Evolutionary conservation across 2,888 invertebrate species (phyloP).

Genomic region (Fissipunctia ypsillon): DNA sequence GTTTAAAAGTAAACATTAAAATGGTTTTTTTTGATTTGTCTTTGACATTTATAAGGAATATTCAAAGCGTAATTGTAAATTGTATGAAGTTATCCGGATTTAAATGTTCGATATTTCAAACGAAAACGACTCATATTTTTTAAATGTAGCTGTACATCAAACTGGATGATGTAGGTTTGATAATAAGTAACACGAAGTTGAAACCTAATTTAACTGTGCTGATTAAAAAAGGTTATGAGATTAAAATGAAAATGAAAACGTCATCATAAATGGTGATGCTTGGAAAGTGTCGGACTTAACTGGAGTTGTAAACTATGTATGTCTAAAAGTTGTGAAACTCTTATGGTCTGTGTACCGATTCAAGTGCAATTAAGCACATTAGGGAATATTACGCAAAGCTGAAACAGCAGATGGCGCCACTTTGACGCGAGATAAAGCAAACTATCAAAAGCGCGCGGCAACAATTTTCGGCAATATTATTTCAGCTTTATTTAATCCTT

Average conservation of each 20-base stretch:
- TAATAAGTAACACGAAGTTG: neutral
- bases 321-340: neutral
- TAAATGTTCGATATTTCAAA: constrained; percentile 14
- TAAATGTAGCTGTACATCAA: constrained; percentile 7
- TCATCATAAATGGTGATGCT: neutral
- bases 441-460: too few species aligned
- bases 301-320: neutral
- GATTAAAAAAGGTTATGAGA: neutral
- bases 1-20: neutral
- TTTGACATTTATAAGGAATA: constrained; percentile 13
- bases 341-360: constrained; percentile 9
- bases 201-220: constrained; percentile 5
- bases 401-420: too few species aligned
- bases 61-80: constrained; percentile 9
- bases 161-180: constrained; percentile 9
- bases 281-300: neutral
- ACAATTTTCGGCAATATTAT: too few species aligned
- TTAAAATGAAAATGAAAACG: constrained; percentile 1
- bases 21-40: constrained; percentile 7
- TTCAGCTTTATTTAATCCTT: too few species aligned
- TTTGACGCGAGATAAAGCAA: too few species aligned
- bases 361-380: constrained; percentile 7
- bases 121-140: neutral
- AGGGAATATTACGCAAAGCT: too few species aligned
- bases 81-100: constrained; percentile 16